Conservation (phyloP, 2,888 invertebrate genomes). For the Leptinotarsa juncta region DNA sequence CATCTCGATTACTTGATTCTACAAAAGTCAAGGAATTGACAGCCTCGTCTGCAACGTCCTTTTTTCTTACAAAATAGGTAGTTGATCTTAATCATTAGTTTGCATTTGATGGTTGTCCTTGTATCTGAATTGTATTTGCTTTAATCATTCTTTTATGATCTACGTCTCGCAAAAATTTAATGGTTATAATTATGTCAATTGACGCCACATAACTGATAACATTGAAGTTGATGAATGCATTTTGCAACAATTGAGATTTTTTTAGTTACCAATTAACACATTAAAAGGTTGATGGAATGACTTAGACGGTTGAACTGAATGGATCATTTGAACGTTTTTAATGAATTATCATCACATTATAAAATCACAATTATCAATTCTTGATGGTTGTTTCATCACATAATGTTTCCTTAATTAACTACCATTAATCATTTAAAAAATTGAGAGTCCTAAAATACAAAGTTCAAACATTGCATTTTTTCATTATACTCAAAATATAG, state of each 20-base stretch:
- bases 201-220: background rate
- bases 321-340: too few species aligned
- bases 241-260: background rate
- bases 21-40: background rate
- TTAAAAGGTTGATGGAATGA: too few species aligned
- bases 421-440: too few species aligned
- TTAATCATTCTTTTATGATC: background rate
- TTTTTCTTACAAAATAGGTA: background rate
- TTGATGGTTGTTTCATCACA: too few species aligned
- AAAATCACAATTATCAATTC: too few species aligned
- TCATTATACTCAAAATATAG: too few species aligned
- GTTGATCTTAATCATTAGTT: background rate
- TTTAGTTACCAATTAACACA: background rate
- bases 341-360: too few species aligned
- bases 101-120: background rate
- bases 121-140: background rate
- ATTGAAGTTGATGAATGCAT: background rate
- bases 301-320: too few species aligned
- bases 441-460: too few species aligned
- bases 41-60: background rate
- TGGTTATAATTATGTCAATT: background rate
- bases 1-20: background rate
- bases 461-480: too few species aligned
- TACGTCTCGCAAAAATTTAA: background rate
- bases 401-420: too few species aligned